Base-by-base conservation (phyloP, 2,888 invertebrate genomes). In the Graphium colonna region DNA sequence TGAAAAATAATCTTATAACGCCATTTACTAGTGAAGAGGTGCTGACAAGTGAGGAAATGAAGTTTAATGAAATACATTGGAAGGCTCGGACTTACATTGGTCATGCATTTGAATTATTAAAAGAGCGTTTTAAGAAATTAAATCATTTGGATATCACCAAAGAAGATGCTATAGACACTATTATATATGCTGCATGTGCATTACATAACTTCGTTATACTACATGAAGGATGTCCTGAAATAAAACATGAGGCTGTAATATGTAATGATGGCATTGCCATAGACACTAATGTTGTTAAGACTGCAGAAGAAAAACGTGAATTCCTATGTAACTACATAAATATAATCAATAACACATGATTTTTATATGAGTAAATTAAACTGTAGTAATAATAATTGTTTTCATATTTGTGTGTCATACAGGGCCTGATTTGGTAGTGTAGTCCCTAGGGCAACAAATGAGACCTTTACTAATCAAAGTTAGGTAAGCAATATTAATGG, bases 261-360 rank as follows among this genome's bases (percentile, higher is more conserved):
- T 81, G 76, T 73, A 81, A 83, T 65, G 82, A 85, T 65, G 79
- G 77, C 55, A 73, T 89, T 12, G 72, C 71, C 15, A 78, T 89
- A 52, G 84, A 86, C 56, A 76, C 70, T 36, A 70, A 68, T 56
- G 74, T 87, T 65, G 82, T 86, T 1, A 79, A 76, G 63, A 80
- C 74, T 59, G 78, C 87, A 26, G 45, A 60, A 28, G 89, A 88
- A 57, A 89, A 89, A 59, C 73, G 89, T 26, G 84, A 86, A 57
- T 89, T 87, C 71, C 61, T 89, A 40, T 87, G 86, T 69, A 85
- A 87, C 63, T 89, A 86, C 58, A 79, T 89, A 13, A 86, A 83
- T 69, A 84, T 77, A 62, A 77, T 87, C 58, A 78, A 81, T 55
- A 58, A 43, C 49, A 53, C 56, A 38, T 62, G 41, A 58, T n/a